phyloP scores from a whole-genome alignment of 1,140 invertebrate genomes.

The Melanaphis sacchari region DNA sequence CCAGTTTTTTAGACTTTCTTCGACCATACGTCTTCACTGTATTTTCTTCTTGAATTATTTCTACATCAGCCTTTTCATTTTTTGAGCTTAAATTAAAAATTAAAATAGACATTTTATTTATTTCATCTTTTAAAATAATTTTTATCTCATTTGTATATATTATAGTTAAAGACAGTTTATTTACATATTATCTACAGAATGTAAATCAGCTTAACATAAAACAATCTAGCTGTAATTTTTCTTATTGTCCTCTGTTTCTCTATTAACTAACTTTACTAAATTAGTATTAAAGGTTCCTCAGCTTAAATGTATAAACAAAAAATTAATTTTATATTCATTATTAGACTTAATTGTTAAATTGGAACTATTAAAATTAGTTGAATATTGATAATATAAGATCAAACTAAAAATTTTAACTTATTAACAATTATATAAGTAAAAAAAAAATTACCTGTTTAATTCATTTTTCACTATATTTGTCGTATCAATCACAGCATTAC shows the following conservation, averaged over 20 bases:
- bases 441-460: constrained; percentile 30
- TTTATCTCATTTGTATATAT: not conserved
- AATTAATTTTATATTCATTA: not conserved
- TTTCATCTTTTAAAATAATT: not conserved
- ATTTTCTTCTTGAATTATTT: not conserved
- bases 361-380: not conserved
- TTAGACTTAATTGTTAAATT: not conserved
- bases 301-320: not conserved
- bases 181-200: not conserved
- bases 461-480: not conserved
- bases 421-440: not conserved
- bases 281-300: not conserved
- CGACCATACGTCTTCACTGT: not conserved
- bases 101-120: not conserved
- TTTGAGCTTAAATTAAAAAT: constrained; percentile 7
- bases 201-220: not conserved
- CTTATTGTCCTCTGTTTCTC: not conserved
- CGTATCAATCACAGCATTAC: not conserved
- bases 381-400: not conserved
- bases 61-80: not conserved
- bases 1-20: not conserved
- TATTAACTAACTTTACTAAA: not conserved
- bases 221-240: not conserved
- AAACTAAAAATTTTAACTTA: not conserved
- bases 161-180: not conserved